Evolutionary conservation across 2,797 vertebrate genomes (phyloP).

Genomic region (Xiphophorus birchmanni): DNA sequence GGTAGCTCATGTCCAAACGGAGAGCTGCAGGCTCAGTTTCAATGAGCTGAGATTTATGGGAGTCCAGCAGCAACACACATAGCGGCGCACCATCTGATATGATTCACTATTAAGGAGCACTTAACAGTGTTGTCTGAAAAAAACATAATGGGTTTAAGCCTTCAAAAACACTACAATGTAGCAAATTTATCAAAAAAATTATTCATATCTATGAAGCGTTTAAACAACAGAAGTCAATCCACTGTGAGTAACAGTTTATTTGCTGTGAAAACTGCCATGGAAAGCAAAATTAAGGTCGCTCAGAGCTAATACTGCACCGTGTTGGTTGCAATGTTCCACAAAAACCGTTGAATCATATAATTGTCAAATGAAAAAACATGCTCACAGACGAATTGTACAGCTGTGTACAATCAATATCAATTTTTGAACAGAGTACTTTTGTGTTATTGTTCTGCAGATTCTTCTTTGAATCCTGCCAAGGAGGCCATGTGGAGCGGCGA

Average conservation of each 20-base stretch:
- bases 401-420: constrained; percentile 75
- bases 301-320: constrained; percentile 58
- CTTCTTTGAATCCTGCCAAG: constrained; percentile 42
- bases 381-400: constrained; percentile 80
- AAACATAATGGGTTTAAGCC: constrained; percentile 67
- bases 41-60: constrained; percentile 50
- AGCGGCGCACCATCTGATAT: constrained; percentile 67
- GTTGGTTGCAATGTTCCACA: constrained; percentile 61
- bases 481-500: constrained; percentile 56
- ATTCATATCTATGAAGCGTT: constrained; percentile 71
- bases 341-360: constrained; percentile 66
- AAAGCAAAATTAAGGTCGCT: constrained; percentile 56
- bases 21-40: constrained; percentile 53
- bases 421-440: constrained; percentile 64
- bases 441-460: constrained; percentile 46
- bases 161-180: constrained; percentile 78
- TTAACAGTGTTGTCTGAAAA: constrained; percentile 78
- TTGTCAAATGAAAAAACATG: constrained; percentile 79
- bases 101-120: constrained; percentile 81
- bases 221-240: constrained; percentile 73
- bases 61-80: constrained; percentile 60
- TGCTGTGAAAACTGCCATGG: constrained; percentile 57
- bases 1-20: constrained; percentile 53
- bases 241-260: constrained; percentile 50
- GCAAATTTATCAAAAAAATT: constrained; percentile 79